Evolutionary conservation across 2,797 vertebrate species (phyloP).

Genomic region (Eurystomus glaucurus): DNA sequence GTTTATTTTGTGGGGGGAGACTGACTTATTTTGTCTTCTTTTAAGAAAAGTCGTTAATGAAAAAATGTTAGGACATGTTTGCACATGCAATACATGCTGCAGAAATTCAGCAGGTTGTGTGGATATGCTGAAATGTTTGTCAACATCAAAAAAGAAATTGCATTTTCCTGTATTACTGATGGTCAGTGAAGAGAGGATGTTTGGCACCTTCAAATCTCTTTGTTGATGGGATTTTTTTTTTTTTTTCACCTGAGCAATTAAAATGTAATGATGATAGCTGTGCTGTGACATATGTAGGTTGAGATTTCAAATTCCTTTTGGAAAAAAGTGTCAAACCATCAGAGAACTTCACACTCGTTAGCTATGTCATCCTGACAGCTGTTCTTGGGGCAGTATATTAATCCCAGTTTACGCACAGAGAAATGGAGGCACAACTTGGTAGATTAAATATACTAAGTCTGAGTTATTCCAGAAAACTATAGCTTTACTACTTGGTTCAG

Average conservation of each 20-base stretch:
- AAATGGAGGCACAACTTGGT: background rate
- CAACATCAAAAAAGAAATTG: background rate
- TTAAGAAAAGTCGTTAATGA: background rate
- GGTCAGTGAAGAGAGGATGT: background rate
- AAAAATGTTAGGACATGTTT: background rate
- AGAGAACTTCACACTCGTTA: background rate
- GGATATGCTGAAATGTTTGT: background rate
- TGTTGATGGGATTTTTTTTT: background rate
- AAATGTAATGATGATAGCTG: background rate
- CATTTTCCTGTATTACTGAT: background rate
- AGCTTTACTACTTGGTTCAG: background rate
- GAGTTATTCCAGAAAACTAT: background rate
- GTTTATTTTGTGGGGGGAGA: background rate
- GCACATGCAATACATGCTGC: background rate
- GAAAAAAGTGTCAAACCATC: background rate
- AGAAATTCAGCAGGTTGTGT: background rate
- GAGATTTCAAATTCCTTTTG: conserved; percentile 2
- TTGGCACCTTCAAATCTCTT: background rate
- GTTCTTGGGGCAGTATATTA: background rate
- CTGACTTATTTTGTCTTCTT: background rate
- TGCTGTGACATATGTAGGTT: background rate
- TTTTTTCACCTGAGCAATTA: background rate
- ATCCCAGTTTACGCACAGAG: background rate
- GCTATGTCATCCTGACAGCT: background rate
- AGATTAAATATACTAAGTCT: background rate